These are phyloP conservation scores for Distichodus sexfasciatus DNA, from an alignment of 2,797 vertebrate genomes.

Conservation along the genomic window DNA sequence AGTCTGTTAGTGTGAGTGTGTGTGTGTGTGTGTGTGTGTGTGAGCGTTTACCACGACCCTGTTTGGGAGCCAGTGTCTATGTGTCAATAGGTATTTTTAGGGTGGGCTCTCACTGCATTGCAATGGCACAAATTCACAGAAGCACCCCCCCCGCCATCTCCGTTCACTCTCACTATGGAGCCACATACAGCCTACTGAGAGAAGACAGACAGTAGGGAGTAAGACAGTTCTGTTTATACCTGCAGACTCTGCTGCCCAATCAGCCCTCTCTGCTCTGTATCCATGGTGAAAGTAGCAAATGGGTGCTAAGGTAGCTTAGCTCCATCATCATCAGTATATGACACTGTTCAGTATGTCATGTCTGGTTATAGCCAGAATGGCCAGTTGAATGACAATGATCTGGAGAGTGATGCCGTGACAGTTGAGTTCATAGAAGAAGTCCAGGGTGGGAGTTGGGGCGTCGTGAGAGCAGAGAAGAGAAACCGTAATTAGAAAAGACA, in stretches of 20 bases:
- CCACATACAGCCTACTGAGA: conserved; percentile 27
- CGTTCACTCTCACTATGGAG: conserved; percentile 50
- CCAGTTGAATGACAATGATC: conserved; percentile 44
- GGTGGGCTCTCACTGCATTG: conserved; percentile 74
- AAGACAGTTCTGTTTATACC: conserved; percentile 23
- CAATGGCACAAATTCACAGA: conserved; percentile 72
- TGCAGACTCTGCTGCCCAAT: conserved; percentile 29
- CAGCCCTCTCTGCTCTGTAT: conserved; percentile 50
- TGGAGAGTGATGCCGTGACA: conserved; percentile 8
- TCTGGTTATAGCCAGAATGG: conserved; percentile 3
- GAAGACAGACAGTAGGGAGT: conserved; percentile 9
- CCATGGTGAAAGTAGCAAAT: conserved; percentile 53
- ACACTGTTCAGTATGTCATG: background rate
- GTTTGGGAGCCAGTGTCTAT: conserved; percentile 70
- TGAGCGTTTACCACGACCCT: conserved; percentile 60
- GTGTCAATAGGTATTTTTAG: conserved; percentile 81
- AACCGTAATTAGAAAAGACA: conserved; percentile 61
- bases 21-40: conserved; percentile 25
- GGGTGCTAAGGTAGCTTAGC: conserved; percentile 7
- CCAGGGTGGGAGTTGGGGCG: too few species aligned
- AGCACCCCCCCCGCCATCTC: conserved; percentile 39
- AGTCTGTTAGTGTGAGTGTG: background rate
- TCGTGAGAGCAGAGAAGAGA: conserved; percentile 4
- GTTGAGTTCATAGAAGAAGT: background rate
- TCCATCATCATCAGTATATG: conserved; percentile 1